These are phyloP conservation scores for Paguma larvata DNA, from an alignment of 2,797 vertebrate species.

Conservation along the genomic window DNA sequence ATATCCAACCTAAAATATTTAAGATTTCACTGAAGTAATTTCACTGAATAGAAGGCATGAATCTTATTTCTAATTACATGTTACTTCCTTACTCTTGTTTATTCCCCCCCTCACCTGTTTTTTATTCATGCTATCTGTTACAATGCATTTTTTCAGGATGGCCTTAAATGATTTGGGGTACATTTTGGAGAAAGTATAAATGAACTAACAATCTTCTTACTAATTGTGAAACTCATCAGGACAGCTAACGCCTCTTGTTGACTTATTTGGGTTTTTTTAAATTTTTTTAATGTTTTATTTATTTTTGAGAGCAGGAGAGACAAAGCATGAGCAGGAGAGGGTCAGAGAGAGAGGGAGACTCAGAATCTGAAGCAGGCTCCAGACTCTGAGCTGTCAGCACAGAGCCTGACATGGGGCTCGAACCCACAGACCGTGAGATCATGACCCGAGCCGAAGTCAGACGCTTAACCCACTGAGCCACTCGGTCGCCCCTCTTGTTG, in stretches of 20 bases:
- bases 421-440: too few relatives aligned
- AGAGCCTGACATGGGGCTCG: too few relatives aligned
- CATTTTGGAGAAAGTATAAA: not conserved
- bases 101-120: not conserved
- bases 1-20: not conserved
- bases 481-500: not conserved
- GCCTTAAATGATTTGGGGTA: not conserved
- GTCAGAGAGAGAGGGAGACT: too few relatives aligned
- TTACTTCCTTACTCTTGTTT: not conserved
- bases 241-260: not conserved
- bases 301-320: too few relatives aligned
- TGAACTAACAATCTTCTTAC: not conserved
- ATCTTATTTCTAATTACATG: not conserved
- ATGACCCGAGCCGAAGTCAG: too few relatives aligned
- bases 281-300: too few relatives aligned
- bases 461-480: too few relatives aligned
- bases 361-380: too few relatives aligned
- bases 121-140: not conserved
- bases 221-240: not conserved
- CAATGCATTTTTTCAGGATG: not conserved
- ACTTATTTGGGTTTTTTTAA: not conserved
- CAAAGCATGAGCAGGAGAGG: too few relatives aligned
- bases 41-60: not conserved
- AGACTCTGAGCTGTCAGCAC: too few relatives aligned
- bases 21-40: not conserved